Evolutionary conservation across 2,888 invertebrate species (phyloP), one percentile per base, ranked within the genome.

Genomic region (Cerastoderma edule): DNA sequence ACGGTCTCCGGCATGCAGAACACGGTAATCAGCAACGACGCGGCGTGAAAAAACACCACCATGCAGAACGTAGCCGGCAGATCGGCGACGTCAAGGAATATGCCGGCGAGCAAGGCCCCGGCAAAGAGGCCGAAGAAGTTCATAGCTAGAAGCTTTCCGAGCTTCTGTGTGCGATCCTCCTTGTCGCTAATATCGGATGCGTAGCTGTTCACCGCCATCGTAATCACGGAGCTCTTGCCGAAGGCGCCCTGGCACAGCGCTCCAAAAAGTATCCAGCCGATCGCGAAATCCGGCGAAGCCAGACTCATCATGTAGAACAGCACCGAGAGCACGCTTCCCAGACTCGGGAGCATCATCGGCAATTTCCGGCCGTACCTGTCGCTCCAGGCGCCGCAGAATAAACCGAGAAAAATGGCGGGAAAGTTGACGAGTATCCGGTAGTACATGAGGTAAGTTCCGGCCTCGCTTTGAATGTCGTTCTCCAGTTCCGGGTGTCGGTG

Each of bases 201-300:
- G 79, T 92, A 91, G 67, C 92, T 92, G 85, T 92, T 91, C 0
- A 92, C 90, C 0, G 92, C 92, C 93, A 93, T 93, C 27, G 91
- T 92, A 24, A 93, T 90, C 5, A 93, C 87, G 0, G 92, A 89
- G n/a, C 91, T 91, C 75, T 92, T 92, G 0, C 93, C 93, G 72
- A 92, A 90, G 10, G 89, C 72, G 4, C 93, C 93, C 73, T 91
- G 88, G 19, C 90, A 57, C 4, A 86, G 67, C 0, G 92, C 89
- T 0, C 92, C 92, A 4, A 85, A 67, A 33, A 92, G 78, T 24
- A 92, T 84, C 24, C 91, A 78, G 2, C 82, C 80, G 4, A 91
- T 78, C 6, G 84, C 84, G 64, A 75, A 75, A n/a, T 84, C 72
- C 0, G 50, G 64, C 2, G 83, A 70, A 32, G 85, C 75, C 5